Conservation (phyloP, 1,140 invertebrate species). For the Papilio machaon region DNA sequence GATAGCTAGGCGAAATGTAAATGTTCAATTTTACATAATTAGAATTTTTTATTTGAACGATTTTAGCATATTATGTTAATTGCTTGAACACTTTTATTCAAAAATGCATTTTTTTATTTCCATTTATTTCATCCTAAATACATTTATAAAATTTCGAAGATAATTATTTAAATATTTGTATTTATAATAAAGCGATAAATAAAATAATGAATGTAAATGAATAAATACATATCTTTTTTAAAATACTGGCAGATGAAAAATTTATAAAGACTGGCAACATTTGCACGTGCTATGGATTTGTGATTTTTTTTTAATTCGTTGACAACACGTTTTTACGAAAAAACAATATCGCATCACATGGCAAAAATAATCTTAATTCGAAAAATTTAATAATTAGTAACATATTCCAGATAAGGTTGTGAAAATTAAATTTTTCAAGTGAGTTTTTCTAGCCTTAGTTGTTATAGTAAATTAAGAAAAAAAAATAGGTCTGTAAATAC, state of each 20-base stretch:
- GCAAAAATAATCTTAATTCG: too few species aligned
- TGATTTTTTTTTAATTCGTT: neutral
- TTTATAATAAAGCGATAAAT: conserved; percentile 11
- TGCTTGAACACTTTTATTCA: neutral
- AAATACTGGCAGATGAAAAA: neutral
- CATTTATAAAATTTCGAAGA: neutral
- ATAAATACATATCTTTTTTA: neutral
- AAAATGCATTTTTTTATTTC: neutral
- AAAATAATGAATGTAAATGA: neutral
- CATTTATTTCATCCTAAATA: neutral
- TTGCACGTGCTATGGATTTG: neutral
- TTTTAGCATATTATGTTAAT: conserved; percentile 16
- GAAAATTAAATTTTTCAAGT: too few species aligned
- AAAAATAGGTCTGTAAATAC: too few species aligned
- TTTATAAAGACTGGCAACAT: neutral
- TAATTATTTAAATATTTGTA: conserved; percentile 5
- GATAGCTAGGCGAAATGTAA: neutral
- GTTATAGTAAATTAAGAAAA: too few species aligned
- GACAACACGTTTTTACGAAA: too few species aligned
- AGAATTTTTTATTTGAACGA: neutral
- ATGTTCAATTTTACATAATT: neutral
- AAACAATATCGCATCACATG: too few species aligned
- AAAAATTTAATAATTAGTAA: neutral
- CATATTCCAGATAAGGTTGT: too few species aligned
- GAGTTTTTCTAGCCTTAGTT: too few species aligned